Percentiles rank a stretch among this genome's conserved stretches.
These are phyloP conservation scores for Cardinalis cardinalis DNA, from an alignment of 2,113 vertebrate genomes.

Conservation along the genomic window DNA sequence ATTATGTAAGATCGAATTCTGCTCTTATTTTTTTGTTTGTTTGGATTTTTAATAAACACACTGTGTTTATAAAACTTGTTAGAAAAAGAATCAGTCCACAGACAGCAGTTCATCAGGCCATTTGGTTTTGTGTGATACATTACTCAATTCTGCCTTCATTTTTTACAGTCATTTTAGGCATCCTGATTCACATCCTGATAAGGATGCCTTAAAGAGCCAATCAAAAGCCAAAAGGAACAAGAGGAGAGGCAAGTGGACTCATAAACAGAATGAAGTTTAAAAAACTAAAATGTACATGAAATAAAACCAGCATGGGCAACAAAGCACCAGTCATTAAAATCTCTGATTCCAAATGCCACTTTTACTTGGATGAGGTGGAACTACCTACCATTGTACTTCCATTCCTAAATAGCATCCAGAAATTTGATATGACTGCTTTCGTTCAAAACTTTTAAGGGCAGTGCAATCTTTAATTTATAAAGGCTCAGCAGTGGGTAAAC, in stretches of 20 bases:
- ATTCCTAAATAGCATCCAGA: background rate
- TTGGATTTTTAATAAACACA: background rate
- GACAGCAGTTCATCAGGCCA: background rate
- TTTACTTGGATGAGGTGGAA: background rate
- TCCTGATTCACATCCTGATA: background rate
- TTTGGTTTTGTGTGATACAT: background rate
- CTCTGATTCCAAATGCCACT: background rate
- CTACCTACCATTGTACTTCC: background rate
- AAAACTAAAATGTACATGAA: background rate
- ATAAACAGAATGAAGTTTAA: background rate
- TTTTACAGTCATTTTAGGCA: background rate
- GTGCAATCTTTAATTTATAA: background rate
- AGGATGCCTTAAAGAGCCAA: background rate
- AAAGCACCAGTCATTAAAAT: background rate
- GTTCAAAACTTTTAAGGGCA: background rate
- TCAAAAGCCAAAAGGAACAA: background rate
- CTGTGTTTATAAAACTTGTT: background rate
- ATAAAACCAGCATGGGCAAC: background rate
- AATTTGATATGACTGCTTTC: background rate
- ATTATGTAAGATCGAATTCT: fast-evolving
- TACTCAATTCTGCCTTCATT: background rate
- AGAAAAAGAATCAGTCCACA: background rate
- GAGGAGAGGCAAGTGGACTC: background rate
- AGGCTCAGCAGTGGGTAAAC: background rate
- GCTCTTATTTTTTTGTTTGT: too few relatives aligned